Base-by-base conservation (phyloP, 2,888 invertebrate species). In the Drosophila ezoana region DNA sequence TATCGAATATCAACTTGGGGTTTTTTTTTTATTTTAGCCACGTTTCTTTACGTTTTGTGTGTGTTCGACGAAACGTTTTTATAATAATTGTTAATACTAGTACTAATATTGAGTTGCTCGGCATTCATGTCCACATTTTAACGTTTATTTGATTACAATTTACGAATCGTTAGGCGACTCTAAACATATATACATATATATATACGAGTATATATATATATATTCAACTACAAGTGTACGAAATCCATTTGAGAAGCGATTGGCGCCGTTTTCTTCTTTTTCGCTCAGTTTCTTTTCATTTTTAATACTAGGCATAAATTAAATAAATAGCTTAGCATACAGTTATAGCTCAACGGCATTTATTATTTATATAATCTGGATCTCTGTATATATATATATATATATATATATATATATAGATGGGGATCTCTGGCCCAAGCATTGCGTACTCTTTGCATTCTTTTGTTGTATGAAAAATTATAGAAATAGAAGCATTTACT, bases 81-180 rank as follows among this genome's bases (percentile, higher is more conserved):
- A 72, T 79, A 67, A 75, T 81, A 79, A 78, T 84, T 76, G 76
- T 66, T 87, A 83, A 76, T 83, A 76, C 84, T 82, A 82, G 54
- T 76, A 81, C 82, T 82, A 82, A 83, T 83, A 83, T 83, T 84
- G 87, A 83, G 82, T 87, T 83, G 82, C 82, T 83, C 85, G 84
- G 84, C 84, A 69, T 81, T 81, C 81, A 76, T 79, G 62, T 73
- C 54, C 58, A 67, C 60, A 49, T 20, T 65, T 70, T 49, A 69
- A 81, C 68, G 65, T 62, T 57, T 62, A 73, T 72, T 73, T 76
- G 82, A 84, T 83, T 83, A 83, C 81, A 79, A 76, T 70, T 76
- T 67, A 67, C 52, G 70, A 84, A 81, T 76, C 75, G 81, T 70
- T 78, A 86, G 77, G 82, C 82, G 87, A 83, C 69, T 59, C 75